Conservation (phyloP, 2,797 vertebrate species). For the Poeciliopsis presidionis region DNA sequence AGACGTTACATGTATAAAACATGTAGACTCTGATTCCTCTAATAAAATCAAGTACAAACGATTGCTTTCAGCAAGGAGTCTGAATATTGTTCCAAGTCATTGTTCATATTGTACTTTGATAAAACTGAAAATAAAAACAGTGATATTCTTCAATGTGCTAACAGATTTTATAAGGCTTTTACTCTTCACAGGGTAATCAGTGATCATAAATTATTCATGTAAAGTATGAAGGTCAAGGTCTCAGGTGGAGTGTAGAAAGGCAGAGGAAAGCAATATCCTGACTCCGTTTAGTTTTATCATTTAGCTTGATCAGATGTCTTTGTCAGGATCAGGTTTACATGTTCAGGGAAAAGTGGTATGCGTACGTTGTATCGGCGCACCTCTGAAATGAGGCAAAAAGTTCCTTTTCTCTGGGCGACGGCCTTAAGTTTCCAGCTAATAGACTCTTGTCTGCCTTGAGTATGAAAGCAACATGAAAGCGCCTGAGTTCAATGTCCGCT, state of each 20-base stretch:
- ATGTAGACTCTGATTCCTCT: background rate
- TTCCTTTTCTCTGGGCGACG: conserved; percentile 12
- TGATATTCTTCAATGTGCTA: conserved; percentile 13
- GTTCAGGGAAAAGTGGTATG: background rate
- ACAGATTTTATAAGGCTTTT: conserved; percentile 17
- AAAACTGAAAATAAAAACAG: background rate
- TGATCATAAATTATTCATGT: conserved; percentile 64
- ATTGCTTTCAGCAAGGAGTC: background rate
- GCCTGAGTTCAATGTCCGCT: conserved; percentile 6
- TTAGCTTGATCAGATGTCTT: background rate
- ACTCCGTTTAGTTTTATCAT: background rate
- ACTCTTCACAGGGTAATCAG: conserved; percentile 41
- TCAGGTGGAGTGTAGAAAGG: conserved; percentile 49
- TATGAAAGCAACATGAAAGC: conserved; percentile 8
- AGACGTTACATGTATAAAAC: background rate
- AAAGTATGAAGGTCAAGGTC: conserved; percentile 60
- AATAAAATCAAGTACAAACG: background rate
- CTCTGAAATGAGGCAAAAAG: conserved; percentile 11
- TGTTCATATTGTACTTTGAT: background rate
- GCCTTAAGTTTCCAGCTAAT: conserved; percentile 2
- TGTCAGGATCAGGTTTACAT: background rate
- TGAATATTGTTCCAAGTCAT: background rate
- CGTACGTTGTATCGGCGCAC: background rate
- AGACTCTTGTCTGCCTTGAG: conserved; percentile 7
- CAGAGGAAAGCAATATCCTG: conserved; percentile 45